Percentiles rank a stretch among this genome's conserved stretches.
Conservation (phyloP, 2,888 invertebrate species). For the Sturmia bella region DNA sequence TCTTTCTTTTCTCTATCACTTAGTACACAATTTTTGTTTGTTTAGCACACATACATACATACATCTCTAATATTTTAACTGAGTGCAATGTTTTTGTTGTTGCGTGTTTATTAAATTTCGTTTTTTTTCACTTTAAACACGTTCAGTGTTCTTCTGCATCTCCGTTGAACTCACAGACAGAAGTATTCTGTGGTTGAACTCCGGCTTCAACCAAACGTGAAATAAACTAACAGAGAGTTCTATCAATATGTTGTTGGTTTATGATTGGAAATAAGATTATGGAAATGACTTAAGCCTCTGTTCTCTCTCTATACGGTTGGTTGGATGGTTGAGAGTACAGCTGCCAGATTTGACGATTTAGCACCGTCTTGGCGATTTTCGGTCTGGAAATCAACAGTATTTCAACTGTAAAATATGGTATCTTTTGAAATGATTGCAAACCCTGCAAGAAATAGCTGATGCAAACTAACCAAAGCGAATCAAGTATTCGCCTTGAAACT, state of each 20-base stretch:
- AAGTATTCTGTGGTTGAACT: constrained; percentile 54
- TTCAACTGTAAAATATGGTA: no score
- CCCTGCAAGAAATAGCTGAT: no score
- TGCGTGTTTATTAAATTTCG: constrained; percentile 44
- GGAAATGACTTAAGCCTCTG: constrained; percentile 62
- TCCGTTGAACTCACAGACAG: no score
- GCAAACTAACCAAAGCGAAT: no score
- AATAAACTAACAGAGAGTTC: constrained; percentile 70
- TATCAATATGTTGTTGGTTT: constrained; percentile 51
- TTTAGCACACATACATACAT: neutral
- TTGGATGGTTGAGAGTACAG: constrained; percentile 25
- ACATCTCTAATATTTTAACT: constrained; percentile 21
- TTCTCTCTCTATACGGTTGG: constrained; percentile 53
- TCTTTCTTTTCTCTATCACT: constrained; percentile 24
- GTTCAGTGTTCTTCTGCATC: constrained; percentile 24
- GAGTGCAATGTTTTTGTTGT: constrained; percentile 34
- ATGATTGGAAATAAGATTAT: constrained; percentile 64
- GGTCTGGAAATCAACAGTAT: no score
- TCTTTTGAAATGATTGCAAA: no score
- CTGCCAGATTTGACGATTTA: no score
- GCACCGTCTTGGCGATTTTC: no score
- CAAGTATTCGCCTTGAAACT: no score
- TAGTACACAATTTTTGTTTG: neutral
- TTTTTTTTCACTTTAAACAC: constrained; percentile 60
- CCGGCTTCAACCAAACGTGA: constrained; percentile 71